Conservation (phyloP, 2,888 invertebrate genomes). For the Apamea epomidion region DNA sequence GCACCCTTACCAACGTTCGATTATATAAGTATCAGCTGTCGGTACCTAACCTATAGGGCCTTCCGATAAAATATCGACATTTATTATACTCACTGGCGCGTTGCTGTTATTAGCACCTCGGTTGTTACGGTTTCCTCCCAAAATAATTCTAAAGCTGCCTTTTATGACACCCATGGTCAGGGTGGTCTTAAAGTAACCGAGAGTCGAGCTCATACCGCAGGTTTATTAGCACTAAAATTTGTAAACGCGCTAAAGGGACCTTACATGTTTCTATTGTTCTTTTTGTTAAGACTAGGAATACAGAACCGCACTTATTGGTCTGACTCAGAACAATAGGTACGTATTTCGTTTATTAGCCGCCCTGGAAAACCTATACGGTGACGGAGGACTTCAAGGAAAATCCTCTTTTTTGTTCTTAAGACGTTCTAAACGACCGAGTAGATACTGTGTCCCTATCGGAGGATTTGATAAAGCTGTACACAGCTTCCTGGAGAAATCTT, state of each 20-base stretch:
- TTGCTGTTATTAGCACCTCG: not conserved
- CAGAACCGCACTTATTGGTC: constrained; percentile 17
- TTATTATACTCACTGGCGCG: not conserved
- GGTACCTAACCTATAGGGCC: not conserved
- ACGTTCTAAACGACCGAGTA: not conserved
- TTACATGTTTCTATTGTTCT: constrained; percentile 48
- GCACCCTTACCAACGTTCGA: not conserved
- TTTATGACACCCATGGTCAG: constrained; percentile 42
- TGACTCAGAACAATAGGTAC: constrained; percentile 40
- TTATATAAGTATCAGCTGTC: not conserved
- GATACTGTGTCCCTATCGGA: not conserved
- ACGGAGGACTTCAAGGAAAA: not conserved
- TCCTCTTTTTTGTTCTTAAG: not conserved
- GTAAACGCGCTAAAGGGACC: constrained; percentile 45
- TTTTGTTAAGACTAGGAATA: constrained; percentile 45
- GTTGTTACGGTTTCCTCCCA: not conserved
- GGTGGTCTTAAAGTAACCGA: constrained; percentile 51
- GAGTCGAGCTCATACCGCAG: constrained; percentile 19
- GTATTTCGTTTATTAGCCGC: constrained; percentile 11
- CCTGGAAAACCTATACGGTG: not conserved
- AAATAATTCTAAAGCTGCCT: constrained; percentile 35
- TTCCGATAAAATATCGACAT: not conserved
- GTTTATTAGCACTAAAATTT: constrained; percentile 62
- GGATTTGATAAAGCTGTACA: not conserved
- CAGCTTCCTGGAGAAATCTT: not conserved